Percentiles rank a stretch among this genome's conserved stretches.
Evolutionary conservation across 2,113 vertebrate species (phyloP).

Genomic region (Coreoperca whiteheadi): DNA sequence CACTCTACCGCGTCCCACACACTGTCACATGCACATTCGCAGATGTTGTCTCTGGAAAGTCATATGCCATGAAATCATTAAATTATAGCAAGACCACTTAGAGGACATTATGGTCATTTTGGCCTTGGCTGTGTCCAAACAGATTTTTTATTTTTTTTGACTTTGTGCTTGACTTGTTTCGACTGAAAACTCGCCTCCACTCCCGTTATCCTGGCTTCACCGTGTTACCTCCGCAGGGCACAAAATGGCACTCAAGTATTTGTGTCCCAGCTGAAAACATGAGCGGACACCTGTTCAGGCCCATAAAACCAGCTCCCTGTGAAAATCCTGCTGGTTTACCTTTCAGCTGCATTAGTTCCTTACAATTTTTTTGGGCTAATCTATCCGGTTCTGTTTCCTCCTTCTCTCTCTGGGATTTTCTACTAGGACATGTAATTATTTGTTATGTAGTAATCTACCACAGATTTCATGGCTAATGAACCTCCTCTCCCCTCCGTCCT

Average conservation of each 20-base stretch:
- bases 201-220: conserved; percentile 36
- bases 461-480: conserved; percentile 55
- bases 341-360: conserved; percentile 34
- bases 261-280: conserved; percentile 44
- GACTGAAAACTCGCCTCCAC: conserved; percentile 2
- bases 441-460: conserved; percentile 49
- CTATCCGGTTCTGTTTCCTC: conserved; percentile 22
- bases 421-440: conserved; percentile 44
- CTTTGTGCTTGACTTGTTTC: conserved; percentile 6
- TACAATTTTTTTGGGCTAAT: conserved; percentile 27
- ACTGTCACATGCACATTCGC: neutral
- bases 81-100: conserved; percentile 27
- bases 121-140: conserved; percentile 11
- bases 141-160: conserved; percentile 12
- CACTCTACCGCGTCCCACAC: neutral
- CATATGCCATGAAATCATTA: conserved; percentile 23
- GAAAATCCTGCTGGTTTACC: conserved; percentile 36
- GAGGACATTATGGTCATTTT: conserved; percentile 10
- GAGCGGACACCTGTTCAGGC: conserved; percentile 57
- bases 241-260: conserved; percentile 45
- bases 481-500: neutral
- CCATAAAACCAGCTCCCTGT: conserved; percentile 47
- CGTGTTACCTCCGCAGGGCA: conserved; percentile 15
- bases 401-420: conserved; percentile 24
- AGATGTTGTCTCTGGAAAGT: neutral